These are phyloP conservation scores for Hydrochoerus hydrochaeris DNA, from an alignment of 2,113 vertebrate genomes.

Conservation along the genomic window DNA sequence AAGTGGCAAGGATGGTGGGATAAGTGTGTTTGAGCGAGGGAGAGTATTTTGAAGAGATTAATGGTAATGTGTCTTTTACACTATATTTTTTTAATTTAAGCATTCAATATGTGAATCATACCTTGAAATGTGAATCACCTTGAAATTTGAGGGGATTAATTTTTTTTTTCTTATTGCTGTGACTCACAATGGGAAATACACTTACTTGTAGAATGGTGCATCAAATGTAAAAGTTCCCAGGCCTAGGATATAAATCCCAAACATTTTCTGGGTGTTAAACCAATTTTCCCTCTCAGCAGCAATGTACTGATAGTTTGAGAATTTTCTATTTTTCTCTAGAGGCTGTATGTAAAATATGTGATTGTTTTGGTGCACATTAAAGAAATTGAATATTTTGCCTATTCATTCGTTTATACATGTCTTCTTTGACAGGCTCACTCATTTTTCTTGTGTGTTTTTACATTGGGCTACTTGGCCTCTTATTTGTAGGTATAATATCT, in stretches of 20 bases:
- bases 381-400: not conserved
- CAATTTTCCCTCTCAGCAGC: not conserved
- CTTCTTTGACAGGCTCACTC: not conserved
- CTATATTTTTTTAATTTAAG: not conserved
- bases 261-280: not conserved
- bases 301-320: not conserved
- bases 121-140: not conserved
- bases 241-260: not conserved
- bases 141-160: not conserved
- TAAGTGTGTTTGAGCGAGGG: not conserved
- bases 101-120: not conserved
- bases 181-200: not conserved
- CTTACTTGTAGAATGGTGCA: not conserved
- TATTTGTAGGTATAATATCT: not conserved
- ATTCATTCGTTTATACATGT: not conserved
- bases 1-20: not conserved
- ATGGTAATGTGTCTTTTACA: not conserved
- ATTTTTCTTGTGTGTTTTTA: not conserved
- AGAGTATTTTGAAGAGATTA: not conserved
- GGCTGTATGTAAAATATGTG: not conserved
- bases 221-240: not conserved
- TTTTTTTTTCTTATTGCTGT: constrained; percentile 15
- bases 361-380: not conserved
- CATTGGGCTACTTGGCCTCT: not conserved
- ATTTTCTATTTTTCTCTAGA: not conserved